Conservation (phyloP, 1,140 invertebrate genomes). For the Colletes latitarsis region DNA sequence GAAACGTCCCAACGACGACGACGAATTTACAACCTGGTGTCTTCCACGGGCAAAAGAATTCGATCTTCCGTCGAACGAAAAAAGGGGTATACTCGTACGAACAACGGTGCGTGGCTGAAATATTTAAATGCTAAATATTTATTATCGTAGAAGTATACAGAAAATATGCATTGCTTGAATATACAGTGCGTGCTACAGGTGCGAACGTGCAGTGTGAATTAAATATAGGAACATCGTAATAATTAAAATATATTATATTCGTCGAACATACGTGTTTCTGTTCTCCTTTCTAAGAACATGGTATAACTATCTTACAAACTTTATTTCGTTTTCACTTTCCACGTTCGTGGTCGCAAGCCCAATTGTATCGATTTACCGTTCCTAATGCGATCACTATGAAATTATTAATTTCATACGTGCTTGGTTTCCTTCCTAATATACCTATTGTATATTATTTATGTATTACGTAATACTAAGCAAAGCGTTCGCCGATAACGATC, state of each 20-base stretch:
- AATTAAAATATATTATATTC: constrained; percentile 2
- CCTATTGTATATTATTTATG: constrained; percentile 2
- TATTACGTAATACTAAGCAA: neutral
- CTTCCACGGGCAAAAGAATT: too few species aligned
- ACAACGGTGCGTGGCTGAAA: neutral
- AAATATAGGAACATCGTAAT: constrained; percentile 30
- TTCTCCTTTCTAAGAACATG: neutral
- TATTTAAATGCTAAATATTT: constrained; percentile 46
- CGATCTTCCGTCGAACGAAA: too few species aligned
- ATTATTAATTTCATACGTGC: neutral
- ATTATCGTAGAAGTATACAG: constrained; percentile 51
- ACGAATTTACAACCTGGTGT: constrained; percentile 14
- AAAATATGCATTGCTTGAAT: constrained; percentile 48
- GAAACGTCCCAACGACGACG: neutral
- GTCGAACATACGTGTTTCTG: neutral
- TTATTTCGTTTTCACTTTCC: neutral
- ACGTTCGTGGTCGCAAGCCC: neutral
- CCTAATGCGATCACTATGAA: neutral
- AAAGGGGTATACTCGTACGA: too few species aligned
- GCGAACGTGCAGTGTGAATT: constrained; percentile 15
- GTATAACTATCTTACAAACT: constrained; percentile 25
- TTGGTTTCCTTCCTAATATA: neutral
- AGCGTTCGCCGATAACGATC: constrained; percentile 12
- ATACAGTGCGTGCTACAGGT: constrained; percentile 39
- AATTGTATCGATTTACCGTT: neutral